phyloP scores from a whole-genome alignment of 1,140 invertebrate genomes.

The Trachymyrmex septentrionalis region DNA sequence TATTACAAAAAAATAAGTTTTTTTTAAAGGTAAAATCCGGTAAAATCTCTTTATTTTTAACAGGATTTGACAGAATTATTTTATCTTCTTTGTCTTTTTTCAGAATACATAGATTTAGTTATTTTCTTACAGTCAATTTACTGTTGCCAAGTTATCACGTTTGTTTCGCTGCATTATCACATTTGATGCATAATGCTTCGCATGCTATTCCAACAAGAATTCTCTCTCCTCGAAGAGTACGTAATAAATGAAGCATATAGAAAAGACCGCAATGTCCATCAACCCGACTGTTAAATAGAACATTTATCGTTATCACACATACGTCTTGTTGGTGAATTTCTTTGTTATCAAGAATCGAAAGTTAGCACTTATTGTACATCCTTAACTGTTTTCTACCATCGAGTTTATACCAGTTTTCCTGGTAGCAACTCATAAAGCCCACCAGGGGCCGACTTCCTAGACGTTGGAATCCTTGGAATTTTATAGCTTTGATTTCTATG shows the following conservation, averaged over 20 bases:
- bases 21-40: no score
- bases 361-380: conserved; percentile 32
- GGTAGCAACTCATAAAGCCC: conserved; percentile 1
- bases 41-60: neutral
- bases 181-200: neutral
- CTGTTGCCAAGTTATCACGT: neutral
- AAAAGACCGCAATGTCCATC: neutral
- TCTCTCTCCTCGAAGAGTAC: neutral
- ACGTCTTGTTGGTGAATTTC: neutral
- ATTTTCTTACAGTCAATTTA: neutral
- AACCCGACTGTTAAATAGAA: neutral
- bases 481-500: conserved; percentile 37
- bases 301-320: conserved; percentile 23
- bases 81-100: neutral
- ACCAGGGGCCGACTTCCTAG: conserved; percentile 32
- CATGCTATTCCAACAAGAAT: neutral
- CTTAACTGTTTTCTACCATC: conserved; percentile 41
- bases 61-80: neutral
- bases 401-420: conserved; percentile 13
- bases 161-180: conserved; percentile 2
- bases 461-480: conserved; percentile 51
- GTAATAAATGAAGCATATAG: neutral
- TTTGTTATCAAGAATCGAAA: conserved; percentile 2
- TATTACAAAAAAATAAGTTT: neutral
- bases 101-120: neutral